phyloP scores from a whole-genome alignment of 2,113 vertebrate species.

The Haemorhous mexicanus region DNA sequence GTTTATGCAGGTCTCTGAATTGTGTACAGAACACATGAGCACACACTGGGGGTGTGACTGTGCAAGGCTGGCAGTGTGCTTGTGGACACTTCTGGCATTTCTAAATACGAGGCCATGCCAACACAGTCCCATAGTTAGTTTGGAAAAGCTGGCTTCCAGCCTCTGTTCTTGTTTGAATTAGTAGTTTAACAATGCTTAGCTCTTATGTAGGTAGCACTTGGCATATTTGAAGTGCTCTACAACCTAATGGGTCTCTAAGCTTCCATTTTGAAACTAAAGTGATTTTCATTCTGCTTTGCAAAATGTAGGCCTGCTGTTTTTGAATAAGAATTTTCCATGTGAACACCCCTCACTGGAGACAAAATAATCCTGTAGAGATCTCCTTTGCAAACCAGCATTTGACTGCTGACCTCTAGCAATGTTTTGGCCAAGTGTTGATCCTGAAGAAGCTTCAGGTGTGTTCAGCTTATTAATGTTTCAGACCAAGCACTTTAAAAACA shows the following conservation, averaged over 20 bases:
- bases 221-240: not conserved
- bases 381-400: not conserved
- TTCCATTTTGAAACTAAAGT: not conserved
- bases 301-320: not conserved
- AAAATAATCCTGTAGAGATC: not conserved
- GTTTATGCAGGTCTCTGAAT: not conserved
- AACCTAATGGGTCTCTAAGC: not conserved
- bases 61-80: not conserved
- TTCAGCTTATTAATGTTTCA: not conserved
- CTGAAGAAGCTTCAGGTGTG: not conserved
- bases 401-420: not conserved
- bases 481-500: not conserved
- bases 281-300: not conserved
- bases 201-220: not conserved
- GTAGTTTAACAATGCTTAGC: not conserved
- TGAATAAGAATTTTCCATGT: not conserved
- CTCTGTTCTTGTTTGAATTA: not conserved
- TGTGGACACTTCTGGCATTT: not conserved
- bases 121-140: not conserved
- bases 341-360: not conserved
- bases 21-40: not conserved
- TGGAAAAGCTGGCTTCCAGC: not conserved
- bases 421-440: not conserved
- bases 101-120: not conserved
- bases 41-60: accelerated